phyloP scores from a whole-genome alignment of 2,888 invertebrate genomes.

The Rotaria socialis region DNA sequence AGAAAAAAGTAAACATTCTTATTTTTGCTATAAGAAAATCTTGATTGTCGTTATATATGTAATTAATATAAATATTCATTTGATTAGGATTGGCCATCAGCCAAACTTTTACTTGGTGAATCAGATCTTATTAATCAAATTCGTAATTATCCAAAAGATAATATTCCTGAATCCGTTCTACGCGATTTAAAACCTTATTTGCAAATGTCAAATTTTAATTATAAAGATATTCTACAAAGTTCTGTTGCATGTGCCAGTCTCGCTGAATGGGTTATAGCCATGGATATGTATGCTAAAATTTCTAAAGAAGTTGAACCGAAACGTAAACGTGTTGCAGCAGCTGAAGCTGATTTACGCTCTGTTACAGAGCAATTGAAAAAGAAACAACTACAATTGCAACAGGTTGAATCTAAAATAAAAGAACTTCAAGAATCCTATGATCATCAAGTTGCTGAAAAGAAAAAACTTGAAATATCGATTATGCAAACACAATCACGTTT shows the following conservation, averaged over 20 bases:
- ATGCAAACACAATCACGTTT: constrained; percentile 74
- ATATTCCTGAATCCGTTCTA: constrained; percentile 69
- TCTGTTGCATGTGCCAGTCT: constrained; percentile 82
- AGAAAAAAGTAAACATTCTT: constrained; percentile 66
- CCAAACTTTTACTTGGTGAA: constrained; percentile 43
- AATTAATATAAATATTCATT: too few species aligned
- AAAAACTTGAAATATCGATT: constrained; percentile 71
- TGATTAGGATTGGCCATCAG: constrained; percentile 41
- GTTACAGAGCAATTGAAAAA: constrained; percentile 73
- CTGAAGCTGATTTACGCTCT: constrained; percentile 71
- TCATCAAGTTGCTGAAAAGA: constrained; percentile 66
- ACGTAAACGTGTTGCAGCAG: constrained; percentile 66
- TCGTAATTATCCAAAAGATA: constrained; percentile 73
- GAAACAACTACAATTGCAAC: constrained; percentile 72
- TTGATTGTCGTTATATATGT: too few species aligned
- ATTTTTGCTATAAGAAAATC: not conserved
- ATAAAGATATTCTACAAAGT: constrained; percentile 76
- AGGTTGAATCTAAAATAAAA: constrained; percentile 71
- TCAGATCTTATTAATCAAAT: constrained; percentile 40
- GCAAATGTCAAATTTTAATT: constrained; percentile 77
- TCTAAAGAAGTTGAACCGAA: constrained; percentile 83
- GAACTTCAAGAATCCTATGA: constrained; percentile 59
- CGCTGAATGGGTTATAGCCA: constrained; percentile 85
- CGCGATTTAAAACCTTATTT: constrained; percentile 74
- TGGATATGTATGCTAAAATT: constrained; percentile 80